Percentiles rank a stretch among this genome's conserved stretches.
phyloP scores from a whole-genome alignment of 2,113 vertebrate genomes.

The Corvus moneduloides region DNA sequence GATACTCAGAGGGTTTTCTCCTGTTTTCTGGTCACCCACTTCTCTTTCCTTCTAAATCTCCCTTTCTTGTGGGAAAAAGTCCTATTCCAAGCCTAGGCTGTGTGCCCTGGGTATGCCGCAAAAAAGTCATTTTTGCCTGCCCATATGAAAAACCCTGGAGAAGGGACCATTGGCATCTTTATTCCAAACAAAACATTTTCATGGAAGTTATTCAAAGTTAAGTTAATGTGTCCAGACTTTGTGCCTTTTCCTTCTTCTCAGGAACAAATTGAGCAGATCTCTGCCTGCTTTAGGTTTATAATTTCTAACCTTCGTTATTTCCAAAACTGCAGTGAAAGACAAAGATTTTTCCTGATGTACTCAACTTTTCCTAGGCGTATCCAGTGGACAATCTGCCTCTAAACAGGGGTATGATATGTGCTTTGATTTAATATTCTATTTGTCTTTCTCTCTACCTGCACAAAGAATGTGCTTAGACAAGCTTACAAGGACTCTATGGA shows the following conservation, averaged over 20 bases:
- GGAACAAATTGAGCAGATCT: background rate
- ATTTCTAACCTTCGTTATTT: background rate
- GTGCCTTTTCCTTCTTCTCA: background rate
- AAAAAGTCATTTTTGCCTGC: background rate
- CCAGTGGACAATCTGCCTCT: background rate
- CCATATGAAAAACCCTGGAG: background rate
- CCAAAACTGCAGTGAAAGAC: background rate
- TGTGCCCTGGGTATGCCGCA: rapidly evolving
- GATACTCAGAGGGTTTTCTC: background rate
- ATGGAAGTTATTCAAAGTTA: background rate
- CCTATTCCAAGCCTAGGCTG: background rate
- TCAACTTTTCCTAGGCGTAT: background rate
- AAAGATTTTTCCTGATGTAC: background rate
- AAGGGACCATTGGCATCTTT: rapidly evolving
- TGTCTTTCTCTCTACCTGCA: background rate
- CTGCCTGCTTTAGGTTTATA: background rate
- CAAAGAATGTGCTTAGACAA: slow-evolving; percentile 4
- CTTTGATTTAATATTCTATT: background rate
- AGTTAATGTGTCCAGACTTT: rapidly evolving
- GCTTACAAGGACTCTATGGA: background rate
- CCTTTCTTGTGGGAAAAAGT: background rate
- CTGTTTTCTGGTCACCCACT: background rate
- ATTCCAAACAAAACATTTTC: background rate
- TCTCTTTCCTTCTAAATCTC: background rate
- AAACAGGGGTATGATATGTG: background rate